Conservation (phyloP, 2,797 vertebrate genomes). For the Danio jaintianensis region DNA sequence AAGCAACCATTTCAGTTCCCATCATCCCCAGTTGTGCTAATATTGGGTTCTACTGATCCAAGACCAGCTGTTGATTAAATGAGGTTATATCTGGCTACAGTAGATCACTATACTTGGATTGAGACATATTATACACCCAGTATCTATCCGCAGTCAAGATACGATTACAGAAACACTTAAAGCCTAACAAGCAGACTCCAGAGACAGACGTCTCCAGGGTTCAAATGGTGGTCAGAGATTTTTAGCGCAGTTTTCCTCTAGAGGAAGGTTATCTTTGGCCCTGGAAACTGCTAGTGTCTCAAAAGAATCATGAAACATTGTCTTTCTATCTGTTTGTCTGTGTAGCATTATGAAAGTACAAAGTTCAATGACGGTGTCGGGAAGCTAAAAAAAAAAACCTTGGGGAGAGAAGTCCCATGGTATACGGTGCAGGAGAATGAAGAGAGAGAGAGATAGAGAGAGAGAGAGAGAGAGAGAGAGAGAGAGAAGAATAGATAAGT, state of each 20-base stretch:
- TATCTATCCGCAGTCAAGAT: slow-evolving; percentile 28
- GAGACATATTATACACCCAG: slow-evolving; percentile 36
- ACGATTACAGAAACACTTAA: slow-evolving; percentile 45
- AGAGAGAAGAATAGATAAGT: slow-evolving; percentile 36
- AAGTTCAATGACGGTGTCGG: slow-evolving; percentile 32
- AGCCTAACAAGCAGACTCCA: slow-evolving; percentile 31
- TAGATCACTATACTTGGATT: slow-evolving; percentile 6
- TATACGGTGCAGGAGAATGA: slow-evolving; percentile 6
- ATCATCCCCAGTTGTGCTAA: slow-evolving; percentile 2
- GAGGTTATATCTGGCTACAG: slow-evolving; percentile 6
- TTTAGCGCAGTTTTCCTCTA: slow-evolving; percentile 23
- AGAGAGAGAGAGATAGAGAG: slow-evolving; percentile 24
- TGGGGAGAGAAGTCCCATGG: slow-evolving; percentile 9
- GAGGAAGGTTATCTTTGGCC: slow-evolving; percentile 41
- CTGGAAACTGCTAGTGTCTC: slow-evolving; percentile 18
- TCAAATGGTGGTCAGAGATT: slow-evolving; percentile 31
- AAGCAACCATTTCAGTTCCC: not conserved
- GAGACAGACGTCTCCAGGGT: slow-evolving; percentile 36
- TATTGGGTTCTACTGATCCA: slow-evolving; percentile 12
- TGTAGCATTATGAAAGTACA: slow-evolving; percentile 6
- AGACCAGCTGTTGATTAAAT: slow-evolving; percentile 15
- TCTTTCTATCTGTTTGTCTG: slow-evolving; percentile 32
- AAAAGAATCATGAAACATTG: slow-evolving; percentile 21
- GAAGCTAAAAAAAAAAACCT: not conserved
- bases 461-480: slow-evolving; percentile 2